phyloP scores from a whole-genome alignment of 2,888 invertebrate species.

The Fabriciana adippe region DNA sequence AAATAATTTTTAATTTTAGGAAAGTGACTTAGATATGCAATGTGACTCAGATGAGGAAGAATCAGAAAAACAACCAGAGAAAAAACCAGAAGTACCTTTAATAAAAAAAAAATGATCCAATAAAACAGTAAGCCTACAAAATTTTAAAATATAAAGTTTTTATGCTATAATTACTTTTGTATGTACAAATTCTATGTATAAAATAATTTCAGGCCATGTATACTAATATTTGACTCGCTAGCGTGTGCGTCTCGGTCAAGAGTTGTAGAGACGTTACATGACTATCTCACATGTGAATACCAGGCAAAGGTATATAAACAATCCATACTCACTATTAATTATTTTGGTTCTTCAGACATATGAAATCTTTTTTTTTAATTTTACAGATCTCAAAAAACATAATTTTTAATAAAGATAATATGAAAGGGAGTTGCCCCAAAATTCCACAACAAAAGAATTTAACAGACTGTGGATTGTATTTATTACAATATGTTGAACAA shows the following conservation, averaged over 20 bases:
- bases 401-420: constrained; percentile 90
- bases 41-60: constrained; percentile 78
- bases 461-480: constrained; percentile 97
- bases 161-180: not conserved
- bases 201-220: constrained; percentile 89
- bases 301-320: constrained; percentile 84
- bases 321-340: not conserved
- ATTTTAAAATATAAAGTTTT: not conserved
- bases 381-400: constrained; percentile 83
- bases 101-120: constrained; percentile 74
- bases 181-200: not conserved
- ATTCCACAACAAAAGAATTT: constrained; percentile 99
- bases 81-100: constrained; percentile 60
- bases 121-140: constrained; percentile 83
- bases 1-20: constrained; percentile 53
- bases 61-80: constrained; percentile 61
- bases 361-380: not conserved
- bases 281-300: constrained; percentile 94
- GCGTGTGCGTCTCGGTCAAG: constrained; percentile 90
- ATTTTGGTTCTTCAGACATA: not conserved
- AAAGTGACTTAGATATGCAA: constrained; percentile 80
- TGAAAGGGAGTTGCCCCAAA: constrained; percentile 93
- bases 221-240: constrained; percentile 97
- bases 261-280: constrained; percentile 94
- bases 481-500: constrained; percentile 97